A percentile compares a stretch with the other conserved stretches of the same genome.
These are phyloP conservation scores for Bemisia tabaci DNA, from an alignment of 1,140 invertebrate species.

Conservation along the genomic window DNA sequence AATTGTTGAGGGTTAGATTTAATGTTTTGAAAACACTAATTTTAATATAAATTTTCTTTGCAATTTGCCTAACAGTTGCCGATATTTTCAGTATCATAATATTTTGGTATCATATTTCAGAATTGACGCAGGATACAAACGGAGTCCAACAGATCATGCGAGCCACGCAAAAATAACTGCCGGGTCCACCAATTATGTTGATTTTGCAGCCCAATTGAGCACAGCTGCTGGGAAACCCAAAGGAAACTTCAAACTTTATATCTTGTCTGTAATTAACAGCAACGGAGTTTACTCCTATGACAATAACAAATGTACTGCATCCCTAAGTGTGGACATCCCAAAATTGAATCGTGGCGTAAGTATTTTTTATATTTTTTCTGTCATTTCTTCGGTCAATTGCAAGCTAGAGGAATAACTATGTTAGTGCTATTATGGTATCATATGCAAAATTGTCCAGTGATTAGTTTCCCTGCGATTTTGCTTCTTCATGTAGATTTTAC, in stretches of 20 bases:
- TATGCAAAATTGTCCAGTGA: no score
- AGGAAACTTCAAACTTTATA: constrained; percentile 36
- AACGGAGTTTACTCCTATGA: constrained; percentile 33
- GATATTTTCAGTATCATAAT: no score
- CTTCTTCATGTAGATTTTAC: no score
- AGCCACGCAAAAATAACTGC: constrained; percentile 35
- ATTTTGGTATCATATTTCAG: no score
- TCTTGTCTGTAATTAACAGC: constrained; percentile 38
- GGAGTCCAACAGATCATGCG: constrained; percentile 36
- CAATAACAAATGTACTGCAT: constrained; percentile 39
- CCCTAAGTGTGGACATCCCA: constrained; percentile 35
- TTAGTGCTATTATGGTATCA: no score
- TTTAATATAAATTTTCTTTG: no score
- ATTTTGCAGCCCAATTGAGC: constrained; percentile 21
- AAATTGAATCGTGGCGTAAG: constrained; percentile 27
- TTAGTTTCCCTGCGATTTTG: no score
- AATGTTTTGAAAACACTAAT: no score
- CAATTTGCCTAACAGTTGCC: no score
- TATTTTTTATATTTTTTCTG: constrained; percentile 13
- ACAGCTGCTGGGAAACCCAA: constrained; percentile 29
- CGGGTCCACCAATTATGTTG: constrained; percentile 37
- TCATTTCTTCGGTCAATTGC: no score
- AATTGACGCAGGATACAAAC: constrained; percentile 36
- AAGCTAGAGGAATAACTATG: no score
- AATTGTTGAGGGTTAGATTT: no score